Percentiles rank a stretch among this genome's conserved stretches.
Conservation (phyloP, 2,113 vertebrate genomes). For the Dolichotis patagonum region DNA sequence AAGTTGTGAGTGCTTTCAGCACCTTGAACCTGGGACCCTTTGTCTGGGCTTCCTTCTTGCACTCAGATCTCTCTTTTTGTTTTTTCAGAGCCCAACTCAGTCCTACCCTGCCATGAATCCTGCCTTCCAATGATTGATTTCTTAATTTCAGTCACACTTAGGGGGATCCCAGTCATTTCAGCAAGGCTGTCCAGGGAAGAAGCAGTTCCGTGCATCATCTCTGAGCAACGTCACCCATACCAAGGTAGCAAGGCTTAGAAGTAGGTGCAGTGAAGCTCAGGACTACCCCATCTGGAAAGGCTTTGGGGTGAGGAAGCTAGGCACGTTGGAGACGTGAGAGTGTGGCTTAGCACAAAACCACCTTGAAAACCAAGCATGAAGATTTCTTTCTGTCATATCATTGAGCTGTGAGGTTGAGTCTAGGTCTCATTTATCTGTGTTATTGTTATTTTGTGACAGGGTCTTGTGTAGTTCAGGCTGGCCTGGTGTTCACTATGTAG, state of each 20-base stretch:
- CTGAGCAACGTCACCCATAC: too few relatives aligned
- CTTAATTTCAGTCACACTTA: not conserved
- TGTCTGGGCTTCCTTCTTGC: not conserved
- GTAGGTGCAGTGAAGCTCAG: rapidly evolving
- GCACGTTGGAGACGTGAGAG: not conserved
- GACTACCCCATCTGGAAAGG: rapidly evolving
- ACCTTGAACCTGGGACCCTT: not conserved
- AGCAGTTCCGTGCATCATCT: not conserved
- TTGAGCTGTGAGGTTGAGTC: not conserved
- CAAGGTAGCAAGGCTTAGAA: not conserved
- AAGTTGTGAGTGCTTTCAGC: not conserved
- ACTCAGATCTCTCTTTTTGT: not conserved
- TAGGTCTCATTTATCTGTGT: not conserved
- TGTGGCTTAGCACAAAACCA: not conserved
- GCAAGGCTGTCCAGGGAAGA: not conserved
- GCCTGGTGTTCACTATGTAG: not conserved
- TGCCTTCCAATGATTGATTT: not conserved
- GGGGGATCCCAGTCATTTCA: not conserved
- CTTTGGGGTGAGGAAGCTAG: not conserved
- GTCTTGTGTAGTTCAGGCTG: not conserved
- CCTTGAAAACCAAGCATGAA: not conserved
- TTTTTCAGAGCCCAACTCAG: not conserved
- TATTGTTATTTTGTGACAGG: not conserved
- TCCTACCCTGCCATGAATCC: not conserved
- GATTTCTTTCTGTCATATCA: not conserved